Conservation (phyloP, 2,797 vertebrate genomes). For the Cuculus canorus region DNA sequence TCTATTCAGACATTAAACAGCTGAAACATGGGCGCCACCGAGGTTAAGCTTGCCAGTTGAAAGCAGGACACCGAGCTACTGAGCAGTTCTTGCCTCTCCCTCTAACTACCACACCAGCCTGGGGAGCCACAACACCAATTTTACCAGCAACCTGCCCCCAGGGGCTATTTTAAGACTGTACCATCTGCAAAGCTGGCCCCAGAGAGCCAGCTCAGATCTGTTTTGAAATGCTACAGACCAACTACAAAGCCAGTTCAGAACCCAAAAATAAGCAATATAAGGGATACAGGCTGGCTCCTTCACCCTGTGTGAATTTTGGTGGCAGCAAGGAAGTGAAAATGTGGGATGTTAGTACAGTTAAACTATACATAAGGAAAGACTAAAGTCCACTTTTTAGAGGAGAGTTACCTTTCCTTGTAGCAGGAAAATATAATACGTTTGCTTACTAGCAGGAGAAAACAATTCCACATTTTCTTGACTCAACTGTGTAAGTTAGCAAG, state of each 20-base stretch:
- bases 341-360: background rate
- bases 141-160: background rate
- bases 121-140: background rate
- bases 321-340: background rate
- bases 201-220: background rate
- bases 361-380: background rate
- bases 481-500: background rate
- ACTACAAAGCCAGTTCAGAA: background rate
- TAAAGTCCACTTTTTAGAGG: background rate
- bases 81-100: background rate
- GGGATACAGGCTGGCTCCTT: background rate
- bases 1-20: slow-evolving; percentile 11
- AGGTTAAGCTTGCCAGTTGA: background rate
- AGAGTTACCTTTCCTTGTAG: background rate
- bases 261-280: rapidly evolving
- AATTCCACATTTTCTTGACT: background rate
- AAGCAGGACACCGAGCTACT: background rate
- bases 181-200: slow-evolving; percentile 1
- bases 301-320: background rate
- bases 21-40: rapidly evolving
- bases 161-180: slow-evolving; percentile 21
- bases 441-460: background rate
- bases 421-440: background rate
- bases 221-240: background rate
- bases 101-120: background rate